Evolutionary conservation across 2,797 vertebrate genomes (phyloP).

Genomic region (Silurus aristotelis): DNA sequence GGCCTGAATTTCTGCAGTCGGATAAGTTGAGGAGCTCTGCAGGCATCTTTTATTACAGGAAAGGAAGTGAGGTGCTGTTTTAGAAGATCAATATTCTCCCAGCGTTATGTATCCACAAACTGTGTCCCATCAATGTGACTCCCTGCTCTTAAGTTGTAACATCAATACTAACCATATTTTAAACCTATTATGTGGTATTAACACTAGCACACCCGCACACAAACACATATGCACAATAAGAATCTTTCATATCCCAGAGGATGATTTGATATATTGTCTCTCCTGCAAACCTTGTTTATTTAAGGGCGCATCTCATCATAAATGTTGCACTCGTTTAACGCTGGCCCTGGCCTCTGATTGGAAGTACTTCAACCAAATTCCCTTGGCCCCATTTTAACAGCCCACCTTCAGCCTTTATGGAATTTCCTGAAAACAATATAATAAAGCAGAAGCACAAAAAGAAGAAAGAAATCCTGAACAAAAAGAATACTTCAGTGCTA

Average conservation of each 20-base stretch:
- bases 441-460: constrained; percentile 40
- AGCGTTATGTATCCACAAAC: constrained; percentile 36
- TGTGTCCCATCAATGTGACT: constrained; percentile 42
- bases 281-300: constrained; percentile 41
- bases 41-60: constrained; percentile 29
- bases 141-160: constrained; percentile 30
- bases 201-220: constrained; percentile 19
- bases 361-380: constrained; percentile 45
- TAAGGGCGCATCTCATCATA: constrained; percentile 42
- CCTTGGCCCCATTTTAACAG: constrained; percentile 51
- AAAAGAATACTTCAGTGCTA: constrained; percentile 62
- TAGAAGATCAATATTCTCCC: constrained; percentile 47
- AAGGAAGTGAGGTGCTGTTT: constrained; percentile 26
- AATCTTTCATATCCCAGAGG: constrained; percentile 29
- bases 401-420: constrained; percentile 59
- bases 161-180: constrained; percentile 50
- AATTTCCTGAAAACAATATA: constrained; percentile 56
- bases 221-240: constrained; percentile 20
- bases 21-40: constrained; percentile 17
- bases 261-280: constrained; percentile 41
- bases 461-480: too few species aligned
- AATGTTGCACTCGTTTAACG: constrained; percentile 51
- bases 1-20: constrained; percentile 43
- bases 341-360: constrained; percentile 22
- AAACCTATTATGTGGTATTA: constrained; percentile 49